phyloP scores from a whole-genome alignment of 2,113 vertebrate genomes.

The Pyrgilauda ruficollis region DNA sequence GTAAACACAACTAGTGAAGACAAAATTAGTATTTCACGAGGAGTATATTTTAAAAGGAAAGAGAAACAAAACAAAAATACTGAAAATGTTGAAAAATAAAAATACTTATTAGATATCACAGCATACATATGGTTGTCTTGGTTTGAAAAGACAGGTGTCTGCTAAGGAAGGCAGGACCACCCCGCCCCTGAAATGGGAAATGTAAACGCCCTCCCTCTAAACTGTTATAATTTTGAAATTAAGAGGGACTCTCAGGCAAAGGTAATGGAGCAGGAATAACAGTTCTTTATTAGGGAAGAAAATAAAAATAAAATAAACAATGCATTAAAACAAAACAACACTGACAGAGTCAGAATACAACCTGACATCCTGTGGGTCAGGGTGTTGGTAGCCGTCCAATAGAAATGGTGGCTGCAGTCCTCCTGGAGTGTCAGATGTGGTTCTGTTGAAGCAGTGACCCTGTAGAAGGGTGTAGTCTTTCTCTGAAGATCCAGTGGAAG shows the following conservation, averaged over 20 bases:
- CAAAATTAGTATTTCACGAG: background rate
- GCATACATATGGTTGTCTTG: background rate
- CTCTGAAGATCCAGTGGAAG: background rate
- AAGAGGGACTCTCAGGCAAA: background rate
- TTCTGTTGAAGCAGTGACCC: background rate
- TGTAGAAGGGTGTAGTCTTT: background rate
- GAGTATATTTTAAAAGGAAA: background rate
- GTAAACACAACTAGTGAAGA: background rate
- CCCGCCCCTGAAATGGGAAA: background rate
- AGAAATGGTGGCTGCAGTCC: background rate
- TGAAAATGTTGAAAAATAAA: background rate
- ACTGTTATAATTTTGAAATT: background rate
- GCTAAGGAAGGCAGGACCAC: background rate
- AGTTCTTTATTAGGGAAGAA: background rate
- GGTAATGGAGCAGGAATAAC: background rate
- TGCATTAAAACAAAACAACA: background rate
- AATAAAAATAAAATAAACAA: background rate
- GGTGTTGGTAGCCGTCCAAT: background rate
- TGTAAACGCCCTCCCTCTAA: background rate
- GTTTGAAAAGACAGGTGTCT: background rate
- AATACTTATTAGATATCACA: background rate
- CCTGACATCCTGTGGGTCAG: background rate
- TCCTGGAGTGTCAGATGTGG: background rate
- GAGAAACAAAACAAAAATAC: too few relatives aligned
- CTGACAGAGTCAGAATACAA: background rate